A percentile compares a stretch with the other conserved stretches of the same genome.
Conservation (phyloP, 2,888 invertebrate species). For the Ephialtes manifestator region DNA sequence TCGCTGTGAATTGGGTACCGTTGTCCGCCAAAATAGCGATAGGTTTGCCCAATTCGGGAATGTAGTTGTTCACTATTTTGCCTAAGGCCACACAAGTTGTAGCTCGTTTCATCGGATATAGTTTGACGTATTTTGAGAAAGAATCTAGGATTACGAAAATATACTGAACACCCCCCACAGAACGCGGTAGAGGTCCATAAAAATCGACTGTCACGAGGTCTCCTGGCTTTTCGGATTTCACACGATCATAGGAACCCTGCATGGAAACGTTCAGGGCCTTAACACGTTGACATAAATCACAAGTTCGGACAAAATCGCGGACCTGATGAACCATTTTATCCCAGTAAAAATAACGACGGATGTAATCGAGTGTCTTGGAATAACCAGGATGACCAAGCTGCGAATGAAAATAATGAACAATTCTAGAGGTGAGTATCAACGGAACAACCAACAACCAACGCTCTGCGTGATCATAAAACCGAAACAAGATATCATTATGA, state of each 20-base stretch:
- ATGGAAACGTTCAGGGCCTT: neutral
- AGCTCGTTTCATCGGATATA: conserved; percentile 24
- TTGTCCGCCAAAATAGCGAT: conserved; percentile 16
- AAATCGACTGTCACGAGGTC: conserved; percentile 46
- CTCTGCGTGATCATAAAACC: neutral
- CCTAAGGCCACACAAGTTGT: neutral
- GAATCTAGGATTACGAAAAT: conserved; percentile 49
- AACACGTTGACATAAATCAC: neutral
- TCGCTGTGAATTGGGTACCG: conserved; percentile 17
- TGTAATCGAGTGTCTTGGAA: neutral
- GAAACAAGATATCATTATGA: neutral
- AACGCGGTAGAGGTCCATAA: conserved; percentile 62
- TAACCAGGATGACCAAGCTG: conserved; percentile 10
- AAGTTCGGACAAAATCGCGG: neutral
- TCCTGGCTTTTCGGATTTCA: too few relatives aligned
- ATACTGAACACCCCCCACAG: conserved; percentile 57
- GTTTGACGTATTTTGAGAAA: conserved; percentile 38
- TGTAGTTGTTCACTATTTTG: conserved; percentile 4
- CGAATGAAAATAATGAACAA: neutral
- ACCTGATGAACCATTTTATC: neutral
- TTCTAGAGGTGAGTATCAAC: too few relatives aligned
- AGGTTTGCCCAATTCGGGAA: conserved; percentile 27
- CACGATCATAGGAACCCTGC: neutral
- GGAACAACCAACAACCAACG: neutral
- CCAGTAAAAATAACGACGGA: neutral